Conservation (phyloP, 2,888 invertebrate genomes). For the Abrostola tripartita region DNA sequence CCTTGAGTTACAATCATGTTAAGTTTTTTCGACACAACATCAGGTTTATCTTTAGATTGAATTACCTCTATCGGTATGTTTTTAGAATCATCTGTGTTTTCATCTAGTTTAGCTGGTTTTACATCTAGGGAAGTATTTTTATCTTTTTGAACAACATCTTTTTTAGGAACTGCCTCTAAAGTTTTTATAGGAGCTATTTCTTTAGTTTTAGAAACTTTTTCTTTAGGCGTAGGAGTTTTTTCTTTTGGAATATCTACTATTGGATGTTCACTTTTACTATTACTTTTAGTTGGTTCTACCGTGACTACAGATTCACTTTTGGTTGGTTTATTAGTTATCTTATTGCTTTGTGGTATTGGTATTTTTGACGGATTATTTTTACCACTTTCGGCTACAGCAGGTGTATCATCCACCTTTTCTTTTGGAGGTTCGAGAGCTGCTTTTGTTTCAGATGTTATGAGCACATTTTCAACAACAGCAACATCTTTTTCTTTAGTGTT, state of each 20-base stretch:
- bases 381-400: neutral
- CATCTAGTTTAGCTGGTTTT: conserved; percentile 4
- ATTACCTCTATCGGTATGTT: conserved; percentile 8
- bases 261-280: conserved; percentile 2
- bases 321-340: conserved; percentile 2
- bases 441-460: neutral
- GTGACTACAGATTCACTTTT: conserved; percentile 1
- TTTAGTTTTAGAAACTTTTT: conserved; percentile 6
- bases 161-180: neutral
- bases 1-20: conserved; percentile 9
- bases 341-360: conserved; percentile 28
- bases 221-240: conserved; percentile 3
- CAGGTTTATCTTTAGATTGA: conserved; percentile 10
- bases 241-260: conserved; percentile 5
- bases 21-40: neutral
- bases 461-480: neutral
- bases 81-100: conserved; percentile 4
- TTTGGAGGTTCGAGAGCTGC: conserved; percentile 1
- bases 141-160: conserved; percentile 1
- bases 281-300: conserved; percentile 3
- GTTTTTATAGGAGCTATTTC: neutral
- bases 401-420: conserved; percentile 3
- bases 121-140: conserved; percentile 10
- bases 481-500: conserved; percentile 7
- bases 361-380: conserved; percentile 39